Evolutionary conservation across 2,797 vertebrate genomes (phyloP), one percentile per base, ranked within the genome.

Genomic region (Cryptoblepharus egeriae): DNA sequence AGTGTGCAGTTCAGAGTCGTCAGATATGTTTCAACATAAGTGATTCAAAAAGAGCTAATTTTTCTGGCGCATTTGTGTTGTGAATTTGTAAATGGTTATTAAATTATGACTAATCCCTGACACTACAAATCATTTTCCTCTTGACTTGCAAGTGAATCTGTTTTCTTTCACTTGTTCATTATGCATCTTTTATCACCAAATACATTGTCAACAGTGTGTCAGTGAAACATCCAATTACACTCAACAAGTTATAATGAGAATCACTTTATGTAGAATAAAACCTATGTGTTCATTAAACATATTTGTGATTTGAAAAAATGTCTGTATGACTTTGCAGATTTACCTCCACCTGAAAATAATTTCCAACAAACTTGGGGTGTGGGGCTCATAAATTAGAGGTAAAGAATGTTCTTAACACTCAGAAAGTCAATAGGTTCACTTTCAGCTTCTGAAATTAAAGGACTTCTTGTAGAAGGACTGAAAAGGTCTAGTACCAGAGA

Each of bases 281-380:
- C 39, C 84, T 75, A 88, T 60, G 70, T 80, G 61, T 82, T 88
- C 81, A 79, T 57, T 82, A 64, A 80, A 88, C 75, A 70, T 86
- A 55, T 45, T 4, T 78, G 35, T 58, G 13, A 37, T 71, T 61
- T 28, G n/a, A 35, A 30, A 75, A 26, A 58, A 42, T 32, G 65
- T 78, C 4, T 1, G 79, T 42, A 57, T 28, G 32, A 2, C 82
- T 81, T 64, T 74, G 22, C 68, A 61, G 11, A 32, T 28, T 75
- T 6, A 5, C 57, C 42, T 20, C 2, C 20, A 63, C 22, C 9
- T 63, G 69, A 80, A 70, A 60, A 61, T 22, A 80, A 64, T 61
- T 12, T n/a, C 32, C 9, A 72, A 37, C 11, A 55, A n/a, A 52
- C 16, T 72, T 42, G 26, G 24, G 61, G 2, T 8, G 20, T 20